Evolutionary conservation across 2,797 vertebrate genomes (phyloP).

Genomic region (Ispidina picta): DNA sequence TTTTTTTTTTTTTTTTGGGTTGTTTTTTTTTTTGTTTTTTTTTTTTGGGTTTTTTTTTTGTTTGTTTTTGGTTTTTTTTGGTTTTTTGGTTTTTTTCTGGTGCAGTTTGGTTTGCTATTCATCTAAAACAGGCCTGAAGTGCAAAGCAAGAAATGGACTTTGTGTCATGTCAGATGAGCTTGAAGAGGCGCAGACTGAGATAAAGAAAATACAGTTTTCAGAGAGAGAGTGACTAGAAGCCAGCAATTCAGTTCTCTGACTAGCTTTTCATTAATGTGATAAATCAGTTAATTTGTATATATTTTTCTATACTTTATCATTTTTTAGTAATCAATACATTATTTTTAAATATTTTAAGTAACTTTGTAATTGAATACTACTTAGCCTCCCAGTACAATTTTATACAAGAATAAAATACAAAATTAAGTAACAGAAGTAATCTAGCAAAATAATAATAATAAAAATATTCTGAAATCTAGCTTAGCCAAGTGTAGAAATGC

Average conservation of each 20-base stretch:
- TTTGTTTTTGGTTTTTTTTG: too few species aligned
- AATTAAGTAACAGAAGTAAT: not conserved
- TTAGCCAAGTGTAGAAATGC: not conserved
- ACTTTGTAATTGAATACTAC: not conserved
- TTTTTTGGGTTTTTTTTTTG: not conserved
- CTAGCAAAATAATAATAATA: not conserved
- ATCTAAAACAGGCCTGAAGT: not conserved
- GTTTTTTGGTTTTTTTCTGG: not conserved
- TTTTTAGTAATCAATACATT: not conserved
- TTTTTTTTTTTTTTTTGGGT: not conserved
- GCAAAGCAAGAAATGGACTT: not conserved
- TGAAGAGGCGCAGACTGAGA: not conserved
- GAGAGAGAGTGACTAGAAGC: not conserved
- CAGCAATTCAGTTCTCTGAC: not conserved
- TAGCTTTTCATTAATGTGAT: not conserved
- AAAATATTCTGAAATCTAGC: not conserved
- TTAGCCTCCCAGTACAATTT: not conserved
- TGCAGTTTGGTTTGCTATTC: not conserved
- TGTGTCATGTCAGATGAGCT: too few species aligned
- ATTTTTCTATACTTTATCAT: not conserved
- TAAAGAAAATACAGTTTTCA: not conserved
- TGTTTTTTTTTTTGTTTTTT: not conserved
- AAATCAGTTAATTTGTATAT: not conserved
- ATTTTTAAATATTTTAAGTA: not conserved
- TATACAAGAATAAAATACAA: not conserved